These are phyloP conservation scores for Pterois miles DNA, from an alignment of 2,797 vertebrate genomes.

Conservation along the genomic window DNA sequence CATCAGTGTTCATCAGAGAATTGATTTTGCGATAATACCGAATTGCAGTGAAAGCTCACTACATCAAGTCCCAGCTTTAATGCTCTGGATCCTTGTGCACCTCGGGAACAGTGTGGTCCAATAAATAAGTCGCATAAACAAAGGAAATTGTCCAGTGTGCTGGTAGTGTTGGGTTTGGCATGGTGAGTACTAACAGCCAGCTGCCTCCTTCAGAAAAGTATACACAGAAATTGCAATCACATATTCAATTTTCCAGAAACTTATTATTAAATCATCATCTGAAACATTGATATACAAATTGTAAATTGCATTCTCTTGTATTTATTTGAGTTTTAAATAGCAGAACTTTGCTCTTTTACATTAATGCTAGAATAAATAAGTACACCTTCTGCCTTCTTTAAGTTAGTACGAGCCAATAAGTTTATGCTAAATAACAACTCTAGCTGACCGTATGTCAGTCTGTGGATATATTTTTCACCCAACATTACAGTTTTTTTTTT, in stretches of 20 bases:
- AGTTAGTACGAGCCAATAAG: background rate
- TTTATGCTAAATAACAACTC: background rate
- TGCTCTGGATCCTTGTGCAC: background rate
- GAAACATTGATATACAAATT: background rate
- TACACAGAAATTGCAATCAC: background rate
- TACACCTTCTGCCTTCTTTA: background rate
- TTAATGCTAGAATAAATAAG: background rate
- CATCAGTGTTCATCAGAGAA: slow-evolving; percentile 11
- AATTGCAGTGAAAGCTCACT: slow-evolving; percentile 6
- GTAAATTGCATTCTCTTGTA: background rate
- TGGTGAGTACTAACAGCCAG: background rate
- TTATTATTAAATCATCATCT: background rate
- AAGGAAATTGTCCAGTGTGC: background rate
- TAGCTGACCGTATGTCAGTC: background rate
- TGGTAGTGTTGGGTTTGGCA: background rate
- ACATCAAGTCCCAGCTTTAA: slow-evolving; percentile 3
- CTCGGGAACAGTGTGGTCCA: background rate
- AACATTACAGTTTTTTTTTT: background rate
- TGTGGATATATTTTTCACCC: background rate
- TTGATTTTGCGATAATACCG: background rate
- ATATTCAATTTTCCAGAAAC: background rate
- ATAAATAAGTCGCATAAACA: slow-evolving; percentile 14
- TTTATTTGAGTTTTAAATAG: background rate
- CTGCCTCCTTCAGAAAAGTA: background rate
- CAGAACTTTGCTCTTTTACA: background rate